Percentiles rank a stretch among this genome's conserved stretches.
phyloP scores from a whole-genome alignment of 2,113 vertebrate species.

The Saccopteryx leptura region DNA sequence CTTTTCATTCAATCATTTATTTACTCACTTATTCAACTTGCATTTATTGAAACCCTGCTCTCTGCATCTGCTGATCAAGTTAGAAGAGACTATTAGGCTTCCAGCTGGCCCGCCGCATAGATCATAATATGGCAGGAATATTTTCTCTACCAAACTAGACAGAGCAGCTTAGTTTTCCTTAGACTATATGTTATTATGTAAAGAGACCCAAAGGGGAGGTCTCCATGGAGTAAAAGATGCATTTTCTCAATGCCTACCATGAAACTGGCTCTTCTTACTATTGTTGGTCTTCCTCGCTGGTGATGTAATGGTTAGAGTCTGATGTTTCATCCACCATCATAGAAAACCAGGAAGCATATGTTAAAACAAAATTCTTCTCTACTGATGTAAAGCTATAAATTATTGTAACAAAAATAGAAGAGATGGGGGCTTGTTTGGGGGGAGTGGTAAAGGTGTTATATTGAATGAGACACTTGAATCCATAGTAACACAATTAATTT shows the following conservation, averaged over 20 bases:
- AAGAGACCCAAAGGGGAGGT: neutral
- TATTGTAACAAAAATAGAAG: neutral
- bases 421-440: neutral
- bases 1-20: slow-evolving; percentile 9
- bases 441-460: too few species aligned
- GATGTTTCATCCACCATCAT: neutral
- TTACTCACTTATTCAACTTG: neutral
- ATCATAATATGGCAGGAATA: neutral
- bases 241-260: neutral
- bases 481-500: too few species aligned
- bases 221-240: neutral
- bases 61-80: neutral
- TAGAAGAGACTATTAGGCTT: neutral
- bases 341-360: neutral
- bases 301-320: neutral
- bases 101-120: neutral
- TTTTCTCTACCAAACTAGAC: neutral
- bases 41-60: neutral
- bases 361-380: neutral
- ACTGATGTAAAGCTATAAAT: neutral
- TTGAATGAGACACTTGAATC: too few species aligned
- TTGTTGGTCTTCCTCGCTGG: neutral
- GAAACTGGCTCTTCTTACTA: neutral
- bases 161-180: neutral
- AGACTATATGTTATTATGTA: neutral